Percentiles rank a stretch among this genome's conserved stretches.
Conservation (phyloP, 2,888 invertebrate species). For the Tanypteryx hageni region DNA sequence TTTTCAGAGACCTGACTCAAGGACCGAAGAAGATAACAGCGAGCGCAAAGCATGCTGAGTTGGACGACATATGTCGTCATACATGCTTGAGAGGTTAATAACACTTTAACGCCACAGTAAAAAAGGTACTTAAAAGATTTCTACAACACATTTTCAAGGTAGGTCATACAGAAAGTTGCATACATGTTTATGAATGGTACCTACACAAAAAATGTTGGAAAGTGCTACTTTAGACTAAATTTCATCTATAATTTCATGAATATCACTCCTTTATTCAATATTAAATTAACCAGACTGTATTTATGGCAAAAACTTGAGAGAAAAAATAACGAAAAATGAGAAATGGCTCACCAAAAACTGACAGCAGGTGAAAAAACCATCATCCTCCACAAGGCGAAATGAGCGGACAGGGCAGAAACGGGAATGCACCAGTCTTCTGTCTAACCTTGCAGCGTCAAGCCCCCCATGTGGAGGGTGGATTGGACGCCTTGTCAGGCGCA, state of each 20-base stretch:
- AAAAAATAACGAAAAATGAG: background rate
- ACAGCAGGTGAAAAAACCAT: slow-evolving; percentile 86
- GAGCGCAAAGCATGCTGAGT: no score
- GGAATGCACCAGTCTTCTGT: slow-evolving; percentile 90
- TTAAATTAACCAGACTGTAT: background rate
- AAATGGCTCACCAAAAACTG: slow-evolving; percentile 77
- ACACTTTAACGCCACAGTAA: no score
- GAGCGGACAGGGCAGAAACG: slow-evolving; percentile 87
- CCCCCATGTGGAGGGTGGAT: slow-evolving; percentile 75
- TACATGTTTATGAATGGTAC: background rate
- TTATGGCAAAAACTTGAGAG: background rate
- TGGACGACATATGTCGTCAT: no score
- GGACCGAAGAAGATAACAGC: no score
- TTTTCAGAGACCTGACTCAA: no score
- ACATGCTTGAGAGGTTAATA: no score
- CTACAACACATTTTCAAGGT: no score
- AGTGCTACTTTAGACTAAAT: no score
- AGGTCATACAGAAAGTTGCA: no score
- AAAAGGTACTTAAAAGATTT: no score
- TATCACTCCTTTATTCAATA: no score
- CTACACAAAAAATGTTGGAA: background rate
- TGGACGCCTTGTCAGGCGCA: slow-evolving; percentile 79
- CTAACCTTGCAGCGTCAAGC: slow-evolving; percentile 80
- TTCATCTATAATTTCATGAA: no score
- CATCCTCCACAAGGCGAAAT: slow-evolving; percentile 83